Evolutionary conservation across 2,113 vertebrate species (phyloP).

Genomic region (Tachuris rubrigastra): DNA sequence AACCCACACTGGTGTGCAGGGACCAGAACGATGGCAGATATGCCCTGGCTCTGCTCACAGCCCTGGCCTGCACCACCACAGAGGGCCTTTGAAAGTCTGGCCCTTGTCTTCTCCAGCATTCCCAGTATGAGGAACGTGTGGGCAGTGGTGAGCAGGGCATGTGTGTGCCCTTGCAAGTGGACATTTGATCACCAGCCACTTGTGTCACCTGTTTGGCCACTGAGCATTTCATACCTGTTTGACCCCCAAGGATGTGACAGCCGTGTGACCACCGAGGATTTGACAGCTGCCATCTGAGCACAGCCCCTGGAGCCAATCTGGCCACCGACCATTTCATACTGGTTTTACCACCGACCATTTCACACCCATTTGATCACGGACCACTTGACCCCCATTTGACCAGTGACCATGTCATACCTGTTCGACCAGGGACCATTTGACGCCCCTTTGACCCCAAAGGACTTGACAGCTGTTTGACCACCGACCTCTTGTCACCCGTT

Average conservation of each 20-base stretch:
- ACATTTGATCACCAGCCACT: neutral
- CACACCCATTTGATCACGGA: neutral
- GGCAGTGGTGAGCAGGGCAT: accelerated
- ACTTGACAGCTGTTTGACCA: neutral
- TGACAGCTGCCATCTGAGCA: accelerated
- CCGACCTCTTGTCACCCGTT: neutral
- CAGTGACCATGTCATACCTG: neutral
- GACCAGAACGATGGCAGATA: accelerated
- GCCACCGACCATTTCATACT: neutral
- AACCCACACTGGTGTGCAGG: accelerated
- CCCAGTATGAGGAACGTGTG: neutral
- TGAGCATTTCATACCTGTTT: neutral
- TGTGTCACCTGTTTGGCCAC: neutral
- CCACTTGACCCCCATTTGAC: neutral
- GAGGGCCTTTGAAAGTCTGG: neutral
- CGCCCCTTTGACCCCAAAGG: neutral
- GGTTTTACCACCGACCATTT: neutral
- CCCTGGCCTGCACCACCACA: neutral
- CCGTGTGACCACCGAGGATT: neutral
- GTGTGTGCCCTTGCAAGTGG: neutral
- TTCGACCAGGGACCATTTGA: neutral
- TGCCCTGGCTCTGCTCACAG: accelerated
- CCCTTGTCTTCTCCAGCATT: neutral
- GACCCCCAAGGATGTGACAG: neutral
- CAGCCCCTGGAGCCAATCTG: neutral